phyloP scores from a whole-genome alignment of 2,113 vertebrate genomes.

The Chlorocebus sabaeus region DNA sequence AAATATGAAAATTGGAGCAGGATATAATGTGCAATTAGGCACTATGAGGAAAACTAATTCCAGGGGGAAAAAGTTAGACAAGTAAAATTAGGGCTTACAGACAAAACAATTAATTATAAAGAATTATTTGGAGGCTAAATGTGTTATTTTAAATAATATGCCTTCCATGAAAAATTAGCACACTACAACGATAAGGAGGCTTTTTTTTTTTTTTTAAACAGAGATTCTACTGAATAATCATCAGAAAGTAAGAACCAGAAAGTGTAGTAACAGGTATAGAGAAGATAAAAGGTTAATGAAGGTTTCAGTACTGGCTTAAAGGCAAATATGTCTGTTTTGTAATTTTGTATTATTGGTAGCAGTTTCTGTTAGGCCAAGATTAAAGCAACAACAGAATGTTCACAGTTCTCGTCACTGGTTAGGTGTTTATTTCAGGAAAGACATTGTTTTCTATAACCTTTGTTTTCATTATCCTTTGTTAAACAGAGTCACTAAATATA shows the following conservation, averaged over 20 bases:
- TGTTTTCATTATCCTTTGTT: conserved; percentile 77
- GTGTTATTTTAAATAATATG: conserved; percentile 26
- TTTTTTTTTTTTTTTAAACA: background rate
- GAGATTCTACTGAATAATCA: background rate
- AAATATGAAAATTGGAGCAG: conserved; percentile 47
- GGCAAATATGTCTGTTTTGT: background rate
- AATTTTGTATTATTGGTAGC: conserved; percentile 14
- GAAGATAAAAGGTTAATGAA: conserved; percentile 48
- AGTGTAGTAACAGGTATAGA: conserved; percentile 22
- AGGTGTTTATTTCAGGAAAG: conserved; percentile 70
- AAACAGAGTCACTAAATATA: conserved; percentile 78
- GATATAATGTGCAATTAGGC: conserved; percentile 41
- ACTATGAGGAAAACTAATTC: conserved; percentile 24
- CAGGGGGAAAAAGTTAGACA: background rate
- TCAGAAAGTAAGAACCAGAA: conserved; percentile 1
- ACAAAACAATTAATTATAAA: conserved; percentile 57
- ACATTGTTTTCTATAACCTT: conserved; percentile 73
- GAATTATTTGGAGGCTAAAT: conserved; percentile 6
- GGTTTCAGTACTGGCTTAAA: background rate
- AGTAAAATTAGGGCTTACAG: conserved; percentile 20
- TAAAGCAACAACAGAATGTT: conserved; percentile 39
- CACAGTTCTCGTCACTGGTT: conserved; percentile 23
- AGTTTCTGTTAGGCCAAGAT: conserved; percentile 44
- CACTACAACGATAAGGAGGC: background rate
- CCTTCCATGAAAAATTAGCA: background rate